These are phyloP conservation scores for Eilema griseolum DNA, from an alignment of 2,888 invertebrate species.

Conservation along the genomic window DNA sequence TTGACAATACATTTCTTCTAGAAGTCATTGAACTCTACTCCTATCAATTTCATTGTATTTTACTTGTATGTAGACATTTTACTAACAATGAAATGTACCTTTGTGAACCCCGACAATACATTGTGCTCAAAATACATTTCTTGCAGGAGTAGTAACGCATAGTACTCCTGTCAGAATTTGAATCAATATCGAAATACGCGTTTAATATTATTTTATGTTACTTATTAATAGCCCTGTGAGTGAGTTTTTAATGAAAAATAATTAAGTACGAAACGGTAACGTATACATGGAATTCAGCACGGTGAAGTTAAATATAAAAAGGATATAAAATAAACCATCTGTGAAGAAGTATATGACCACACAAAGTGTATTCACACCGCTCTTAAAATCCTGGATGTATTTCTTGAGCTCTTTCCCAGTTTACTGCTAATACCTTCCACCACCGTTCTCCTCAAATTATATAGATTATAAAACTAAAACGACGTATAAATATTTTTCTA, in stretches of 20 bases:
- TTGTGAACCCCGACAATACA: too few relatives aligned
- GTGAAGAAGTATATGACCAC: background rate
- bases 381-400: conserved; percentile 32
- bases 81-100: too few relatives aligned
- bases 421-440: conserved; percentile 35
- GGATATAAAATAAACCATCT: background rate
- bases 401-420: conserved; percentile 22
- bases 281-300: background rate
- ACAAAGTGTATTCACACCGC: conserved; percentile 13
- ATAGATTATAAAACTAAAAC: conserved; percentile 24
- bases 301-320: background rate
- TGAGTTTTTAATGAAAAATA: too few relatives aligned
- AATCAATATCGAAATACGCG: too few relatives aligned
- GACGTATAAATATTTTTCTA: conserved; percentile 9
- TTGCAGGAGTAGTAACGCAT: too few relatives aligned
- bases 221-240: too few relatives aligned
- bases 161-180: too few relatives aligned
- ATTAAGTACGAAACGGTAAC: background rate
- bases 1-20: too few relatives aligned
- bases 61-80: too few relatives aligned
- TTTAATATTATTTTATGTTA: too few relatives aligned
- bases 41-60: too few relatives aligned
- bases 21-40: too few relatives aligned
- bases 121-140: background rate
- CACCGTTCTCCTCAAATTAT: conserved; percentile 26